Percentiles rank a stretch among this genome's conserved stretches.
Conservation (phyloP, 2,113 vertebrate species). For the Elachura formosa region DNA sequence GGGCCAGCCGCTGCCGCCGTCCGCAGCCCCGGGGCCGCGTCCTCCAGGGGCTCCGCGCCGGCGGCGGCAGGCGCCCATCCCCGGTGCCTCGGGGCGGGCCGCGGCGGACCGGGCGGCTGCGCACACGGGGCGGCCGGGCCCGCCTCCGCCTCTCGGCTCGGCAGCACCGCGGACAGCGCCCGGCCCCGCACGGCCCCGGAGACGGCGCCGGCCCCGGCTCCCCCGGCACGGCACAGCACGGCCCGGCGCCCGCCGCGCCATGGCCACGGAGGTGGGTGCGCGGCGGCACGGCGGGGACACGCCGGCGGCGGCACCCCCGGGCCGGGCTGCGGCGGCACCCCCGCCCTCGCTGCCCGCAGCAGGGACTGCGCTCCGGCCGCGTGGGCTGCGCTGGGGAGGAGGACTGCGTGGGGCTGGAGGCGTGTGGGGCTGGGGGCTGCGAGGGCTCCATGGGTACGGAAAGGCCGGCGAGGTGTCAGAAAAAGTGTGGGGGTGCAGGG, state of each 20-base stretch:
- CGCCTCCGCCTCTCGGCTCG: no score
- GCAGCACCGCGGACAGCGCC: no score
- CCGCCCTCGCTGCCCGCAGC: not conserved
- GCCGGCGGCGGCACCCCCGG: not conserved
- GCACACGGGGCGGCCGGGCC: not conserved
- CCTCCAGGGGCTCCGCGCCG: not conserved
- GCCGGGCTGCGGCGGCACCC: not conserved
- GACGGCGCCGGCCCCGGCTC: no score
- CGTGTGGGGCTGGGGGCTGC: not conserved
- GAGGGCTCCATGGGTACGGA: not conserved
- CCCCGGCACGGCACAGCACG: no score
- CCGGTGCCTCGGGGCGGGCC: conserved; percentile 12
- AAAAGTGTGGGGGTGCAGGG: no score
- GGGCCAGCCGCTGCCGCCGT: not conserved
- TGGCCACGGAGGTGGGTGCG: no score
- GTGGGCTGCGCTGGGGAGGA: not conserved
- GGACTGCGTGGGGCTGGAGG: not conserved
- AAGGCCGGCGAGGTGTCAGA: not conserved
- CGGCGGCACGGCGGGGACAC: no score
- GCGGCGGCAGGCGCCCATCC: not conserved
- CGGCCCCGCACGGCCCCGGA: no score
- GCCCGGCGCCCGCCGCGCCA: no score
- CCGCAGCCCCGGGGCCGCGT: not conserved
- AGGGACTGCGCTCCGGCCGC: not conserved
- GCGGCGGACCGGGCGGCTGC: not conserved